Base-by-base conservation (phyloP, 1,140 invertebrate genomes). In the Drosophila tsacasi region DNA sequence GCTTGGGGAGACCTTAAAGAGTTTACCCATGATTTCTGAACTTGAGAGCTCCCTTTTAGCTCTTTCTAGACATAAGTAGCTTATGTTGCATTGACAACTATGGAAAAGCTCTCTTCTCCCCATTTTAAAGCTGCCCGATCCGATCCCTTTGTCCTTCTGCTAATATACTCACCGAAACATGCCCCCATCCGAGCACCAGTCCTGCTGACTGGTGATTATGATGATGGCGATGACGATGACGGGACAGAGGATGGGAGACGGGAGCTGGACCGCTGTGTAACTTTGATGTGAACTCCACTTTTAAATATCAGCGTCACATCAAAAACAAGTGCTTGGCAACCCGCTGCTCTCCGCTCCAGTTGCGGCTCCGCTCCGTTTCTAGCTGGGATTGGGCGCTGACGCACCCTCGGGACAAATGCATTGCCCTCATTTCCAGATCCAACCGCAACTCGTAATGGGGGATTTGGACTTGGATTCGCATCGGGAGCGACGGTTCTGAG, bases 251-350 rank as follows among this genome's bases (percentile, higher is more conserved):
- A 81, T 67, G 59, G 59, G 19, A 39, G 44, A 81, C 65, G 65
- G 61, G 47, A 63, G 75, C 44, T 47, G 39, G 52, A 58, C 50
- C 37, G 66, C 35, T 79, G 76, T 79, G 76, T 72, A 79, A 79
- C 76, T 79, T 79, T 79, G 76, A 79, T 78, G 76, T 64, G 66
- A 87, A 81, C 81, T 89, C 66, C 65, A 79, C 84, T 87, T 87
- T 87, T 75, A 87, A 90, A 87, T 87, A 87, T 89, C 83, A 87
- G 81, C 84, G 81, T 87, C 77, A 83, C 81, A 84, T 84, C 84
- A 89, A 76, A 76, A 86, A 82, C 76, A 79, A 86, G 83, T 68
- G 71, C 66, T 58, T 82, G 83, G 75, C 83, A 86, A 73, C 63
- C 82, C 57, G 68, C 74, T 58, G 64, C 62, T 82, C 58, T 42